These are phyloP conservation scores for Apis cerana DNA, from an alignment of 1,140 invertebrate genomes.

Conservation along the genomic window DNA sequence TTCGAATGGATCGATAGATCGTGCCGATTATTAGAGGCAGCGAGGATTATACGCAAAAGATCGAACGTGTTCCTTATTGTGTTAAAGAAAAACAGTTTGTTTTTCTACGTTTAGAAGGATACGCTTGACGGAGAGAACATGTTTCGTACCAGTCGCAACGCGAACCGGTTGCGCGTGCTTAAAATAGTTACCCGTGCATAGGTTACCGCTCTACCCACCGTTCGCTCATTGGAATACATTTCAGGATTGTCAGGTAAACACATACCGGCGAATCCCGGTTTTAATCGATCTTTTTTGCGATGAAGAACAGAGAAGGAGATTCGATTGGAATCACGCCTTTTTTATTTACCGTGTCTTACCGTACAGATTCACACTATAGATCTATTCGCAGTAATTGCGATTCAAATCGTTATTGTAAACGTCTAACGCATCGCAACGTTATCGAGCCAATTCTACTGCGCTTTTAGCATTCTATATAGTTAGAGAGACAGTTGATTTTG, in stretches of 20 bases:
- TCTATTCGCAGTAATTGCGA: background rate
- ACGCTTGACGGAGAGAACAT: slow-evolving; percentile 64
- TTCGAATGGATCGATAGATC: background rate
- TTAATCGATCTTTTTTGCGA: background rate
- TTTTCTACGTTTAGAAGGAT: slow-evolving; percentile 40
- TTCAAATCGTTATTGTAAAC: background rate
- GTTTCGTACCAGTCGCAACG: slow-evolving; percentile 71
- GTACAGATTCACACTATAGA: background rate
- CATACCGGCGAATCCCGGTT: slow-evolving; percentile 19
- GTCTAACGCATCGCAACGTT: background rate
- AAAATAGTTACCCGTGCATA: slow-evolving; percentile 79
- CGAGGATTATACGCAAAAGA: background rate
- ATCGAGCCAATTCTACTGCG: background rate
- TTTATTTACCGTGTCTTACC: background rate
- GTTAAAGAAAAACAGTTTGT: background rate
- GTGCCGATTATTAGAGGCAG: background rate
- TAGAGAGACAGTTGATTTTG: background rate
- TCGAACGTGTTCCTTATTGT: background rate
- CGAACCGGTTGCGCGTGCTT: slow-evolving; percentile 78
- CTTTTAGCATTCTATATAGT: background rate
- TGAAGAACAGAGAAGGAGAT: background rate
- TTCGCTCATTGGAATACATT: slow-evolving; percentile 50
- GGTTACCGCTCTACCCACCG: slow-evolving; percentile 59
- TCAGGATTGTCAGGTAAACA: slow-evolving; percentile 55
- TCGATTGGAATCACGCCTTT: background rate